Percentiles rank a stretch among this genome's conserved stretches.
Conservation (phyloP, 2,888 invertebrate genomes). For the Tetramorium bicarinatum region DNA sequence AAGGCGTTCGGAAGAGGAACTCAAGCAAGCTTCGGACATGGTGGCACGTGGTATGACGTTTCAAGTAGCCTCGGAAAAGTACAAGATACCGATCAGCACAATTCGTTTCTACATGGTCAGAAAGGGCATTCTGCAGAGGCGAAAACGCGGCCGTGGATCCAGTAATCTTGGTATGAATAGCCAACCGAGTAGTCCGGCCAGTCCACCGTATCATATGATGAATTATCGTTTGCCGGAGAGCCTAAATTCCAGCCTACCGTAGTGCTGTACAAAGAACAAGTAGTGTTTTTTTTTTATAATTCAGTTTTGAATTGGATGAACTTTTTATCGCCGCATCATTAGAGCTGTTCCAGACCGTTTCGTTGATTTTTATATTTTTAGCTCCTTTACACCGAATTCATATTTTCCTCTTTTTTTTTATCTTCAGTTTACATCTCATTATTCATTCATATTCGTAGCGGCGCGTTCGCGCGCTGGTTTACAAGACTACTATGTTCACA, state of each 20-base stretch:
- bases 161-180: conserved; percentile 85
- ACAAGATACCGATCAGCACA: conserved; percentile 95
- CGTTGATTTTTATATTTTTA: conserved; percentile 63
- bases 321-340: conserved; percentile 77
- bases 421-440: conserved; percentile 16
- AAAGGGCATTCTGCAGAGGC: conserved; percentile 93
- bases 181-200: conserved; percentile 89
- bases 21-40: conserved; percentile 94
- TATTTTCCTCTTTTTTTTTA: conserved; percentile 60
- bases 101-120: conserved; percentile 96
- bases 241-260: conserved; percentile 86
- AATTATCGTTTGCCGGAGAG: conserved; percentile 91
- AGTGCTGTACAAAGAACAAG: conserved; percentile 79
- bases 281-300: conserved; percentile 80
- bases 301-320: conserved; percentile 77
- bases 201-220: conserved; percentile 92
- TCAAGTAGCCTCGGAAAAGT: conserved; percentile 95
- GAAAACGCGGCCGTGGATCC: conserved; percentile 92
- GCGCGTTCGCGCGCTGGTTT: conserved; percentile 57
- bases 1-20: conserved; percentile 92
- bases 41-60: conserved; percentile 95
- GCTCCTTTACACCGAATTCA: conserved; percentile 64
- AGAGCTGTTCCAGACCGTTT: conserved; percentile 83
- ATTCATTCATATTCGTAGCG: conserved; percentile 21
- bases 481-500: conserved; percentile 64